Evolutionary conservation across 2,113 vertebrate genomes (phyloP).

Genomic region (Laticauda laticaudata): DNA sequence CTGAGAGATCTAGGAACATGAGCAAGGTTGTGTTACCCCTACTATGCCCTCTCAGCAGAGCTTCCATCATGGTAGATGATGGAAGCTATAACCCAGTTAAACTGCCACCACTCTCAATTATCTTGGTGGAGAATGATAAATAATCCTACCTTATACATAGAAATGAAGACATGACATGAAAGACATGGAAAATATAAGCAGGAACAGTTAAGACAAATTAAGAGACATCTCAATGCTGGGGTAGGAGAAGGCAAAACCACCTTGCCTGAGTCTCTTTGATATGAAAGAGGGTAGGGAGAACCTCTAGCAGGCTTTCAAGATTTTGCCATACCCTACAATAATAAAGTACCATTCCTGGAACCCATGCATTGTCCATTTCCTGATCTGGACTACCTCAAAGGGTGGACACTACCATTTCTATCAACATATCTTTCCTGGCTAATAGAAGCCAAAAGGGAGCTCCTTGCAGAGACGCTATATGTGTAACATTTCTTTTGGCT

Average conservation of each 20-base stretch:
- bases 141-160: neutral
- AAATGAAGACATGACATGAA: neutral
- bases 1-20: neutral
- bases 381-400: neutral
- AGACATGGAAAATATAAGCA: neutral
- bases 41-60: neutral
- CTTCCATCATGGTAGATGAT: neutral
- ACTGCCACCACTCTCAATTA: neutral
- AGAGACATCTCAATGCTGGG: neutral
- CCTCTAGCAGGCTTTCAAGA: neutral
- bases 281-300: neutral
- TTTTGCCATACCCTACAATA: neutral
- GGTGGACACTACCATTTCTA: neutral
- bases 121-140: neutral
- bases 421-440: neutral
- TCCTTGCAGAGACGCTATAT: neutral
- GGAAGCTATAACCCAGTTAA: neutral
- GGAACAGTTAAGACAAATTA: neutral
- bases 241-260: neutral
- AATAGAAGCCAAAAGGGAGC: neutral
- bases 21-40: neutral
- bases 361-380: neutral
- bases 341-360: neutral
- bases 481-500: neutral
- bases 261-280: neutral